Percentiles rank a stretch among this genome's conserved stretches.
Conservation (phyloP, 2,113 vertebrate species). For the Andinoacara biseriatus region DNA sequence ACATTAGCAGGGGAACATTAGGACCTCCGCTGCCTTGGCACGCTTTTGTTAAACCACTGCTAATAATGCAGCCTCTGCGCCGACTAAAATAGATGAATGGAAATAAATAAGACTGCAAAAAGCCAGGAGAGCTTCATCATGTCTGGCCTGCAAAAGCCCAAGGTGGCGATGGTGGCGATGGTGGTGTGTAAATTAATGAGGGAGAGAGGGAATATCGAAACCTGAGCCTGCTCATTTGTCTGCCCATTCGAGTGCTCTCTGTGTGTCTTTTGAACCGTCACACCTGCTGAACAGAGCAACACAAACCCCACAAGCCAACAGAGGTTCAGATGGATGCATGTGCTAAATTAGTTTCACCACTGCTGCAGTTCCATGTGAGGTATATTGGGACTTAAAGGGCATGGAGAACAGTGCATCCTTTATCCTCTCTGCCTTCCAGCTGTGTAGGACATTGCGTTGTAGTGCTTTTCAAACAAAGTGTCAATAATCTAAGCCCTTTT, state of each 20-base stretch:
- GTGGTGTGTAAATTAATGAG: slow-evolving; percentile 49
- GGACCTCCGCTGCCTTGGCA: slow-evolving; percentile 35
- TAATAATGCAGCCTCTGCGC: slow-evolving; percentile 20
- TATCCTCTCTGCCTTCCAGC: slow-evolving; percentile 45
- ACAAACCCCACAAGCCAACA: background rate
- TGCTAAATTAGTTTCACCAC: slow-evolving; percentile 18
- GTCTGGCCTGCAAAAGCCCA: background rate
- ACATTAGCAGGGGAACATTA: slow-evolving; percentile 54
- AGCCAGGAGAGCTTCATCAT: slow-evolving; percentile 4
- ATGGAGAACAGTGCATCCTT: slow-evolving; percentile 42
- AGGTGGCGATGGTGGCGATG: background rate
- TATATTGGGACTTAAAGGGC: slow-evolving; percentile 28
- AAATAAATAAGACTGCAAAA: slow-evolving; percentile 43
- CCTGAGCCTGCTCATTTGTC: slow-evolving; percentile 42
- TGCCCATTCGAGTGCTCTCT: background rate
- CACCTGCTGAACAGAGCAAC: slow-evolving; percentile 50
- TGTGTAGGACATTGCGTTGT: slow-evolving; percentile 32
- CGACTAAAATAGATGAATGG: slow-evolving; percentile 45
- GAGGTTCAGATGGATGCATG: background rate
- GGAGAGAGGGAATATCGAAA: slow-evolving; percentile 36
- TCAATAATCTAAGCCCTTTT: slow-evolving; percentile 59
- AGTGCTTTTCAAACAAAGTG: slow-evolving; percentile 58
- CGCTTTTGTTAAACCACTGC: slow-evolving; percentile 18
- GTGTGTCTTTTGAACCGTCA: slow-evolving; percentile 20
- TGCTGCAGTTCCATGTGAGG: background rate